These are phyloP conservation scores for Onychomys leucogaster DNA, from an alignment of 2,797 vertebrate genomes.

Conservation along the genomic window DNA sequence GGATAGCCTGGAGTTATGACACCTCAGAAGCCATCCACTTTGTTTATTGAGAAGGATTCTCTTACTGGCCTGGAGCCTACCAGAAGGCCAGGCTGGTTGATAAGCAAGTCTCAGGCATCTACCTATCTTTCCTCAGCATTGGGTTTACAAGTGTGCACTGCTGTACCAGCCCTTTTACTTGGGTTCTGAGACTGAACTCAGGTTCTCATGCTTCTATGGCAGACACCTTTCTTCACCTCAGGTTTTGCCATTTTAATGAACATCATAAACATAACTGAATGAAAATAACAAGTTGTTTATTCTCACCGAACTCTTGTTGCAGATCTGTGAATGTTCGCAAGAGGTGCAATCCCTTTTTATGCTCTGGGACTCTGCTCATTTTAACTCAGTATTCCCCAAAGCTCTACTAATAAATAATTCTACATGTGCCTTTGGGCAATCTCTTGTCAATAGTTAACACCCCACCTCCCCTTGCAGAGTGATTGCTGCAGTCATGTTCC, in stretches of 20 bases:
- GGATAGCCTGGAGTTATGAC: too few species aligned
- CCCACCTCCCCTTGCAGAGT: constrained; percentile 22
- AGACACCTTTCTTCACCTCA: neutral
- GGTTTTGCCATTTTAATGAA: constrained; percentile 1
- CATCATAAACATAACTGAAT: neutral
- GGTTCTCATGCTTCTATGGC: neutral
- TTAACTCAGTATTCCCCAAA: neutral
- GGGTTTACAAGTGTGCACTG: neutral
- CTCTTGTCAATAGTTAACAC: constrained; percentile 70
- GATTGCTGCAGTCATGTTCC: neutral
- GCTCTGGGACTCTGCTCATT: neutral
- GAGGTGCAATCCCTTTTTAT: neutral
- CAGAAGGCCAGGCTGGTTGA: neutral
- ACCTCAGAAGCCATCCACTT: neutral
- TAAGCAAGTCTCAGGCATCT: too few species aligned
- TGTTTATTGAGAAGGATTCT: neutral
- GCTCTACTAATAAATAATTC: constrained; percentile 49
- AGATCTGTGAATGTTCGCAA: neutral
- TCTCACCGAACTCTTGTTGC: neutral
- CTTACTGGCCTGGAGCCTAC: neutral
- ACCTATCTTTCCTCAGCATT: too few species aligned
- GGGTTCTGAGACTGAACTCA: neutral
- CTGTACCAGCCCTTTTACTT: neutral
- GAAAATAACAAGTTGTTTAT: neutral
- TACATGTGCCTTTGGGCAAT: neutral